Base-by-base conservation (phyloP, 2,797 vertebrate species). In the Tragelaphus eurycerus region DNA sequence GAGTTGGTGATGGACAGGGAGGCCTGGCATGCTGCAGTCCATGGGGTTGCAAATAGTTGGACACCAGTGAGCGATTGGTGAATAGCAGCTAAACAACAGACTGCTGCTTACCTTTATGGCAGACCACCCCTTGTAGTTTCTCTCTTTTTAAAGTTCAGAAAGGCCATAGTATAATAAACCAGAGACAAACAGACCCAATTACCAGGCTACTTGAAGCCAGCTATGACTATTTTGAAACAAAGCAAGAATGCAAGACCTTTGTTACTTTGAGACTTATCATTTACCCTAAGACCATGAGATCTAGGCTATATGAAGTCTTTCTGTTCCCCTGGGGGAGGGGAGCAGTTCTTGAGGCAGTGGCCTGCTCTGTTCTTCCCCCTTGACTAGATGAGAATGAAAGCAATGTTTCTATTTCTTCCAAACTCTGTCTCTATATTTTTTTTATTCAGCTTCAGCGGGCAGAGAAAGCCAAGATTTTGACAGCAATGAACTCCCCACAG, bases 1-100 rank as follows among this genome's bases (percentile, higher is more conserved):
- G 64, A 67, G n/a, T 67, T 34, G 17, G 4, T 21, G n/a, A 64
- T 64, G 62, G 31, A 64, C 62, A 64, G 29, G 60, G 62, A n/a
- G 62, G 31, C 31, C 62, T 64, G 31, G 15, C 1, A 1, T 64
- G 62, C 31, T 64, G 31, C 31, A 38, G n/a, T 71, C 17, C n/a
- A 71, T 71, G 64, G 10, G 19, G 19, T 1, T 38, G 64, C 64
- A 71, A 34, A 71, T 10, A 71, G 64, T 71, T 10, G 1, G 34
- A 71, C 10, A 23, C 0, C 2, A 67, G 4, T 21, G 17, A 67
- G 9, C 1, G 0, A 11, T 10, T 71, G 64, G 38, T 38, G 19
- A 71, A 38, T 23, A 71, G 19, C 0, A 0, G 64, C 64, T 38
- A 67, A 67, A 67, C n/a, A 21, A 67, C 19, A 38, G 64, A 34